These are phyloP conservation scores for Lycaon pictus DNA, from an alignment of 2,113 vertebrate species.

Conservation along the genomic window DNA sequence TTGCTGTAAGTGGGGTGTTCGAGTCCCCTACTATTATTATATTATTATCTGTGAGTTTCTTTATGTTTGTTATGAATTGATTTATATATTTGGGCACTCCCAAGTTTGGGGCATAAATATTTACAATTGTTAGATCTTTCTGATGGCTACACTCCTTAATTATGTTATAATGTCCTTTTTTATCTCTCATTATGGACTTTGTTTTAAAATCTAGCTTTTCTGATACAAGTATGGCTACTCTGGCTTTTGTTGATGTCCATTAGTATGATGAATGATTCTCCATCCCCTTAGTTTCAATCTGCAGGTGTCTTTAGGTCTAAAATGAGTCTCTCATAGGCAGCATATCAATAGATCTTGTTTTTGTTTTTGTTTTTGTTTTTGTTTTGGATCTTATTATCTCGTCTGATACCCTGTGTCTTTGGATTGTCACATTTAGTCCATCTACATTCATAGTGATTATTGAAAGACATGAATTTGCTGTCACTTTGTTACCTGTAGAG, in stretches of 20 bases:
- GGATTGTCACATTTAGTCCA: neutral
- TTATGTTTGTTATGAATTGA: neutral
- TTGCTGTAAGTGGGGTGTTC: neutral
- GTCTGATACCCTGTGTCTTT: neutral
- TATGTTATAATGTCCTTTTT: neutral
- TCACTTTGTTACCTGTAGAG: neutral
- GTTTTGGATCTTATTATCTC: neutral
- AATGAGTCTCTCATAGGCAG: neutral
- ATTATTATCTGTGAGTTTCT: neutral
- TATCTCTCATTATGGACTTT: neutral
- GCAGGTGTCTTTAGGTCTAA: neutral
- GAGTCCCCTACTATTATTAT: neutral
- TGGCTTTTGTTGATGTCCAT: neutral
- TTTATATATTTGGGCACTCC: neutral
- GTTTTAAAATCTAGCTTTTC: neutral
- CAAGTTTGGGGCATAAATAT: neutral
- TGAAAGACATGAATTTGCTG: neutral
- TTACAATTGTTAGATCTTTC: neutral
- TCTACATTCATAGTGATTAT: neutral
- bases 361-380: neutral
- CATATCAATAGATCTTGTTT: neutral
- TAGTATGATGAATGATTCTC: neutral
- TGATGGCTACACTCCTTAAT: neutral
- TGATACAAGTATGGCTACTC: neutral
- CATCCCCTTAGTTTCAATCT: neutral